Evolutionary conservation across 2,888 invertebrate species (phyloP), one percentile per base, ranked within the genome.

Genomic region (Sesia bembeciformis): DNA sequence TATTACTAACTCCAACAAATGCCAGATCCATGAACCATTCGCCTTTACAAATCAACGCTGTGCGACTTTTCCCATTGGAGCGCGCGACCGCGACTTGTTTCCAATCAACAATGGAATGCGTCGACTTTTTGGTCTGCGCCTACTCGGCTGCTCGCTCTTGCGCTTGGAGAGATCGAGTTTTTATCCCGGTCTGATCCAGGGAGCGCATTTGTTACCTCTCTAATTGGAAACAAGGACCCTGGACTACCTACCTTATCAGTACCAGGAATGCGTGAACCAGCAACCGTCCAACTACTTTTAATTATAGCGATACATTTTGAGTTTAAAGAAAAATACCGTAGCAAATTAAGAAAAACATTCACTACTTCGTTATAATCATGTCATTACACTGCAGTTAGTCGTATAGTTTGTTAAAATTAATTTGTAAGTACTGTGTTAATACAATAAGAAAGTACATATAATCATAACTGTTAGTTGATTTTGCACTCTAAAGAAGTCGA

Each of bases 21-120:
- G 61, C 78, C 84, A 56, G 58, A 66, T 83, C 82, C 80, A 75
- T 58, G 56, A 50, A 56, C 8, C 52, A 6, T 39, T 53, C 53
- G 57, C 60, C 60, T 57, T 62, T 54, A 62, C 68, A 67, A 66
- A 65, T 66, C 61, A 61, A 66, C 60, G 70, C 66, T 72, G 71
- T 72, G 78, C 73, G 77, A 83, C 78, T 83, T 82, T 81, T 81
- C 79, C 81, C 78, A 80, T 76, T 78, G 77, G 76, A 74, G 72
- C 72, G 73, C 69, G 73, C 76, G 74, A 76, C 77, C 74, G 75
- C 78, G 78, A 80, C 81, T 83, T 73, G 83, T 76, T 81, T 80
- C 81, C 83, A 84, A 84, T 88, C 85, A 78, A 84, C 84, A 86
- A 84, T 79, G 86, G 84, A 84, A 87, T 84, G 84, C 76, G 72